These are phyloP conservation scores for Allophyes oxyacanthae DNA, from an alignment of 2,888 invertebrate genomes.

Conservation along the genomic window DNA sequence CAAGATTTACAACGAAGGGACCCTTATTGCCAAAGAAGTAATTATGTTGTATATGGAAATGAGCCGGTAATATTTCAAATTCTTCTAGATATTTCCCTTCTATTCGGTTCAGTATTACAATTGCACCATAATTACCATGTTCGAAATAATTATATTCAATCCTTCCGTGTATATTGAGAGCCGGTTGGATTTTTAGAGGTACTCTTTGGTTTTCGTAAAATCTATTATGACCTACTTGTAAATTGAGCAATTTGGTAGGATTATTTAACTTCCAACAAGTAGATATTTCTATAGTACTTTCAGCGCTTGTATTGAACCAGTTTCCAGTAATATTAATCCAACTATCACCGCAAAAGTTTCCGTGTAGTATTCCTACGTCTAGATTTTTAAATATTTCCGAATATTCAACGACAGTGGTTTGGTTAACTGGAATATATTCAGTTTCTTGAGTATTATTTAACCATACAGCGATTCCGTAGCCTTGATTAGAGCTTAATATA, in stretches of 20 bases:
- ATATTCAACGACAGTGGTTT: slow-evolving; percentile 96
- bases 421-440: slow-evolving; percentile 94
- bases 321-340: slow-evolving; percentile 98
- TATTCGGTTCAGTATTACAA: slow-evolving; percentile 94
- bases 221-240: slow-evolving; percentile 96
- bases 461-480: slow-evolving; percentile 97
- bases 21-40: slow-evolving; percentile 97
- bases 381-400: slow-evolving; percentile 96
- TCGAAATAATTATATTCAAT: slow-evolving; percentile 97
- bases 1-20: slow-evolving; percentile 95
- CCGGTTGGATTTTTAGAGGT: slow-evolving; percentile 94
- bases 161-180: slow-evolving; percentile 93
- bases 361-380: slow-evolving; percentile 96
- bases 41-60: slow-evolving; percentile 94
- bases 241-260: slow-evolving; percentile 85
- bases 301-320: slow-evolving; percentile 93
- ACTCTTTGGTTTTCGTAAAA: slow-evolving; percentile 94
- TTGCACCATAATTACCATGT: slow-evolving; percentile 94
- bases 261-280: slow-evolving; percentile 93
- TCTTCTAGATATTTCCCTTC: slow-evolving; percentile 92
- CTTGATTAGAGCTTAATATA: slow-evolving; percentile 95
- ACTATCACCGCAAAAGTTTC: slow-evolving; percentile 96
- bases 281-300: slow-evolving; percentile 94
- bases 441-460: slow-evolving; percentile 94
- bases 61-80: slow-evolving; percentile 93